Conservation (phyloP, 2,888 invertebrate species). For the Dyspetes luteomarginatus region DNA sequence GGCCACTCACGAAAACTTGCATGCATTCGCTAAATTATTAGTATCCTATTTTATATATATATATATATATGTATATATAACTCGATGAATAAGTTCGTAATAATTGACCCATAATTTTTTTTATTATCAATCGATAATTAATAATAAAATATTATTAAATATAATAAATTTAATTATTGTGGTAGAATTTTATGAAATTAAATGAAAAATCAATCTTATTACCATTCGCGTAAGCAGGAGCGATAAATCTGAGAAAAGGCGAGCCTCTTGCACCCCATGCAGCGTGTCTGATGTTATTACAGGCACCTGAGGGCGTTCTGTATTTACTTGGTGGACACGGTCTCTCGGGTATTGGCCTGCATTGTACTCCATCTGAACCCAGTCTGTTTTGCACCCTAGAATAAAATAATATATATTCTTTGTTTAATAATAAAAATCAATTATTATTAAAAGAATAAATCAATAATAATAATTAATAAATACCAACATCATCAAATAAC, state of each 20-base stretch:
- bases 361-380: conserved; percentile 69
- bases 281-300: conserved; percentile 94
- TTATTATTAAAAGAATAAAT: background rate
- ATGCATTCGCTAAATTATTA: background rate
- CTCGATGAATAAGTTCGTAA: too few relatives aligned
- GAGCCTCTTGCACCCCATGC: conserved; percentile 93
- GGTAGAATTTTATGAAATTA: too few relatives aligned
- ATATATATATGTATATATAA: too few relatives aligned
- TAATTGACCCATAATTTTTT: too few relatives aligned
- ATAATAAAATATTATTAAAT: too few relatives aligned
- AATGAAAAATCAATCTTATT: conserved; percentile 81
- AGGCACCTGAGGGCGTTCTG: conserved; percentile 91
- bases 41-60: background rate
- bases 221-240: conserved; percentile 91
- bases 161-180: too few relatives aligned
- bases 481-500: background rate
- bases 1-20: background rate
- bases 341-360: conserved; percentile 82
- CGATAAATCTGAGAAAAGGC: conserved; percentile 89
- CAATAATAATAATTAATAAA: background rate
- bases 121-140: too few relatives aligned
- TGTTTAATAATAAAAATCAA: background rate
- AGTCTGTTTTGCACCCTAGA: conserved; percentile 73
- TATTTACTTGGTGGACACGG: conserved; percentile 93
- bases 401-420: conserved; percentile 13